Evolutionary conservation across 2,797 vertebrate genomes (phyloP), one percentile per base, ranked within the genome.

Genomic region (Sardinella longiceps): DNA sequence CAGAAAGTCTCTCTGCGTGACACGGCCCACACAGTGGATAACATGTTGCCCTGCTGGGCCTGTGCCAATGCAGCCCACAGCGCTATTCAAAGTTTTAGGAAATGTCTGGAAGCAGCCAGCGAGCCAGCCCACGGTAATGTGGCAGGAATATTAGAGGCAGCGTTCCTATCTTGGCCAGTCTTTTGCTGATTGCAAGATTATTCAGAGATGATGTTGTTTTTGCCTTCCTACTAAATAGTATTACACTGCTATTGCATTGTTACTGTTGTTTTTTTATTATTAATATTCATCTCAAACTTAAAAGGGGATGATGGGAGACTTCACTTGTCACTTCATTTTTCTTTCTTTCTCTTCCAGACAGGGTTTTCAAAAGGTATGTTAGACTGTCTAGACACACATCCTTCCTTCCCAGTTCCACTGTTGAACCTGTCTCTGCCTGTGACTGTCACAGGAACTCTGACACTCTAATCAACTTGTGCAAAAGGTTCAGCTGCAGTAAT

Each of bases 361-460:
- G 25, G 18, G 66, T 70, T 70, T 70, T 70, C 28, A 37, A 70
- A 33, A 70, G 30, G 33, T 43, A 39, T 77, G 70, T 77, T 39
- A 18, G 70, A 20, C 70, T 43, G 18, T 77, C 70, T 39, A 77
- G 70, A 39, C 37, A 77, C 37, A 2, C 70, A 77, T 77, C 70
- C 37, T 77, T 77, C 70, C 37, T 77, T 77, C 70, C 70, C 70
- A 77, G 37, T 43, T 77, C 70, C 37, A 77, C 70, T 77, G 70
- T 43, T 77, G 33, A 43, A 43, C 33, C 70, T 77, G 70, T 77
- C 70, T 37, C 70, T 77, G 70, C 37, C 20, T 15, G 70, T 77
- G 70, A 77, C 70, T 77, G 70, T 77, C 70, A 77, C 70, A 77
- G 70, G 33, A 7, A 74, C 66, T 23, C 70, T 77, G 70, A 77